Evolutionary conservation across 2,113 vertebrate species (phyloP), one percentile per base, ranked within the genome.

Genomic region (Leptobrachium ailaonicum): DNA sequence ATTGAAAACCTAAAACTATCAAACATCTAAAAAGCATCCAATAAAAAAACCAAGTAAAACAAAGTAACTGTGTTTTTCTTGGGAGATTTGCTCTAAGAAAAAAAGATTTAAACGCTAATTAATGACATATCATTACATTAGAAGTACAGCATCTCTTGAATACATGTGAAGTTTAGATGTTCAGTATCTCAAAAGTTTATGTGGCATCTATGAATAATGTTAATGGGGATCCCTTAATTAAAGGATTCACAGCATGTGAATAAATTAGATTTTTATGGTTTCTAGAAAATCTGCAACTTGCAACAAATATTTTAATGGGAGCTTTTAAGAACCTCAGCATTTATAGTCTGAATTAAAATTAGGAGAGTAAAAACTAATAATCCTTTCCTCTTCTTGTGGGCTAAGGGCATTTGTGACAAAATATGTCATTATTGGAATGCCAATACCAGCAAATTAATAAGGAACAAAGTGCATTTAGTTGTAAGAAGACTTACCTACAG

Each of bases 241-340:
- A 64, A 73, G 13, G 9, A 42, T 41, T 42, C 41, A 60, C 62
- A 47, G 41, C 13, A 54, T 73, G 71, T 41, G 60, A 42, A 60
- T 58, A 73, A 56, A 73, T 73, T 41, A 58, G 32, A 73, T 58
- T 73, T 73, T 73, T 73, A 73, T 73, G 54, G 71, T 73, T 60
- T n/a, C 32, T 58, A 41, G 71, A 73, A 73, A 73, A 73, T 73
- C 40, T 43, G 71, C 71, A 43, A 41, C 54, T 60, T 43, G 53
- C 71, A 43, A 41, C 54, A 73, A 47, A 73, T 60, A 10, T 73
- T 58, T 73, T 60, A 60, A 60, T 73, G 71, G 62, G 41, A 73
- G 32, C 40, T 73, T 60, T 60, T 56, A 6, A 41, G 13, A 42
- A 73, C 53, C 53, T 73, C 41, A 43, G 42, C 10, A 43, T 73